Base-by-base conservation (phyloP, 2,113 vertebrate species). In the Rhinolophus sinicus region DNA sequence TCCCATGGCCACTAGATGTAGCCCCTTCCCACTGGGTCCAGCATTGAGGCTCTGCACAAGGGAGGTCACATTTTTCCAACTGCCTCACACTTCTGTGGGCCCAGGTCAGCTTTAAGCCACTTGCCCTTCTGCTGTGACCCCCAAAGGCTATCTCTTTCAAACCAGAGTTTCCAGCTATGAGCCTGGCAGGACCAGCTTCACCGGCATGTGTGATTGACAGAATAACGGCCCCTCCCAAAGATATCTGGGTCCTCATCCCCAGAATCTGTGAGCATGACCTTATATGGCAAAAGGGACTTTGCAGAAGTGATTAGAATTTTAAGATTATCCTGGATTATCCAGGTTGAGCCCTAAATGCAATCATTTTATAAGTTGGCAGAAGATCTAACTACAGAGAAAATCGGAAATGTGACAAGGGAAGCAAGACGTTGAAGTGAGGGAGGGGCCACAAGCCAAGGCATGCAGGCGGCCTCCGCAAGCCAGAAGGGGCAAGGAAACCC, bases 391-490 rank as follows among this genome's bases (percentile, higher is more conserved):
- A 1, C 11, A 64, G 80, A 44, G 38, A 35, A 35, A 78, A 22
- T 9, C 56, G 54, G 47, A 38, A 16, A 19, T 13, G 1, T 26
- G 33, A 56, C 47, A 52, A 26, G 0, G 10, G 73, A 87, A 82
- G 54, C 14, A 75, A 35, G 70, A 84, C 16, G 21, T 22, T 14
- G 28, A n/a, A 64, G 72, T 38, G 2, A 94, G 85, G 90, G 56
- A 62, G 30, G 15, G 30, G 33, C 24, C 75, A 6, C 2, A 3
- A 89, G 73, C 80, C 58, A n/a, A 86, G 40, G 30, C 9, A 0
- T 1, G 1, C 40, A 47, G 60, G 69, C 3, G 0, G 52, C 69
- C 19, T 15, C 35, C 33, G 18, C 4, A 33, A 40, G 24, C 75
- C 60, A 9, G 47, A 50, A 40, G 76, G 72, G 40, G 13, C 15